These are phyloP conservation scores for Pogonophryne albipinna DNA, from an alignment of 2,797 vertebrate species.

Conservation along the genomic window DNA sequence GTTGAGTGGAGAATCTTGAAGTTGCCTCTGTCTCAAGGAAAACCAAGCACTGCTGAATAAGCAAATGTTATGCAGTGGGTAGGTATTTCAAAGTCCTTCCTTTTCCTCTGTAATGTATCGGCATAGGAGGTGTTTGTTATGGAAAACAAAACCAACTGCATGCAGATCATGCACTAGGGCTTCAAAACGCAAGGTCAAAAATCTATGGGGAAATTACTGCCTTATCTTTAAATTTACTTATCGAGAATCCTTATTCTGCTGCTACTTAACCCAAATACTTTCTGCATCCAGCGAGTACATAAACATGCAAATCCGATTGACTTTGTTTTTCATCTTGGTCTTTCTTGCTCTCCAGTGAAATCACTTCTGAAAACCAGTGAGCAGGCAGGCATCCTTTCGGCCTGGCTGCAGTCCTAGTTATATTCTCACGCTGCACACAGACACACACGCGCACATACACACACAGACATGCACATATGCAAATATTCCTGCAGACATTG, in stretches of 20 bases:
- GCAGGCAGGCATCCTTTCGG: slow-evolving; percentile 52
- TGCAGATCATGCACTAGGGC: slow-evolving; percentile 75
- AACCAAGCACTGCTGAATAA: slow-evolving; percentile 82
- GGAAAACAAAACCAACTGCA: slow-evolving; percentile 78
- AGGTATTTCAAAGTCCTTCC: slow-evolving; percentile 79
- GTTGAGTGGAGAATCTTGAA: slow-evolving; percentile 75
- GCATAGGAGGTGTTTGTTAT: slow-evolving; percentile 78
- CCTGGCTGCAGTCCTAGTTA: slow-evolving; percentile 44
- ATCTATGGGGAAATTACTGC: slow-evolving; percentile 72
- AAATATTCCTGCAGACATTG: slow-evolving; percentile 40
- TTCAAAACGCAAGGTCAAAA: slow-evolving; percentile 83
- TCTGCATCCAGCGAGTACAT: slow-evolving; percentile 70
- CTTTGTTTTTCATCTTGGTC: slow-evolving; percentile 51
- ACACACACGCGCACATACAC: background rate
- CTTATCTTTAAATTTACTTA: slow-evolving; percentile 75
- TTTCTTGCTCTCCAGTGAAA: slow-evolving; percentile 59
- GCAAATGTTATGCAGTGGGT: slow-evolving; percentile 79
- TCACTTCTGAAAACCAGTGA: slow-evolving; percentile 71
- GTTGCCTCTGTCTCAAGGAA: slow-evolving; percentile 77
- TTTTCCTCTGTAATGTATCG: slow-evolving; percentile 76
- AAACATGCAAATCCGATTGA: slow-evolving; percentile 74
- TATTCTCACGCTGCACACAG: background rate
- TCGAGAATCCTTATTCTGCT: slow-evolving; percentile 69
- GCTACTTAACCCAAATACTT: slow-evolving; percentile 58
- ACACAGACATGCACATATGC: slow-evolving; percentile 1